phyloP scores from a whole-genome alignment of 37 sponge, comb jelly and placozoan genomes.

The Chondrosia reniformis region DNA sequence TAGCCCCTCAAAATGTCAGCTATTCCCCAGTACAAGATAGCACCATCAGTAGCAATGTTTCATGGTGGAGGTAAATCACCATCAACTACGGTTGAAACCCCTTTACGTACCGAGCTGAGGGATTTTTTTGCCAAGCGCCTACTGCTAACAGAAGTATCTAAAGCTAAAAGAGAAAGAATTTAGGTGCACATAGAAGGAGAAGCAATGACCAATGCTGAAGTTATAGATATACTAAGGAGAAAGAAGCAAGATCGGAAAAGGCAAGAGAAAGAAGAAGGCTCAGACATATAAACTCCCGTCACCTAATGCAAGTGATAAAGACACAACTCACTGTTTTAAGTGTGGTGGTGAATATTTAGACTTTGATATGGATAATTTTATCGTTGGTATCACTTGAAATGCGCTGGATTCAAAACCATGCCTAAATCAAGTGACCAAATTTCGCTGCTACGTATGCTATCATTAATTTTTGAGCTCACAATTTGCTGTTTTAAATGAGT shows the following conservation, averaged over 20 bases:
- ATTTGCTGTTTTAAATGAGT: too few relatives aligned
- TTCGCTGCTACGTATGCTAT: too few relatives aligned
- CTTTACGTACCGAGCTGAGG: not conserved
- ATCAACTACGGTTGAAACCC: not conserved
- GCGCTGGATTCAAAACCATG: too few relatives aligned
- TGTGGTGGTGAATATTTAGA: conserved; percentile 12
- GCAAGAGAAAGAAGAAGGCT: not conserved
- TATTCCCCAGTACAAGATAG: conserved; percentile 17
- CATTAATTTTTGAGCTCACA: too few relatives aligned
- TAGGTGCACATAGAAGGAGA: conserved; percentile 7
- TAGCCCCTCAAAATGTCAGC: conserved; percentile 25
- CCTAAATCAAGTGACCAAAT: too few relatives aligned
- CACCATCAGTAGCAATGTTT: not conserved
- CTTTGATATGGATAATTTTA: too few relatives aligned
- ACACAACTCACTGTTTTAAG: not conserved
- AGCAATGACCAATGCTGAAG: conserved; percentile 15
- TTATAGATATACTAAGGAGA: not conserved
- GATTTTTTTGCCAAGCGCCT: conserved; percentile 15
- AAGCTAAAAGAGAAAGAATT: not conserved
- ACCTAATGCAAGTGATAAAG: not conserved
- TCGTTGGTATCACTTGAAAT: too few relatives aligned
- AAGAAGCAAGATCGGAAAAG: not conserved
- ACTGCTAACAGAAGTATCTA: not conserved
- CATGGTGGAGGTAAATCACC: not conserved
- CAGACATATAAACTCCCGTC: too few relatives aligned